Base-by-base conservation (phyloP, 2,888 invertebrate species). In the Plagodis pulveraria region DNA sequence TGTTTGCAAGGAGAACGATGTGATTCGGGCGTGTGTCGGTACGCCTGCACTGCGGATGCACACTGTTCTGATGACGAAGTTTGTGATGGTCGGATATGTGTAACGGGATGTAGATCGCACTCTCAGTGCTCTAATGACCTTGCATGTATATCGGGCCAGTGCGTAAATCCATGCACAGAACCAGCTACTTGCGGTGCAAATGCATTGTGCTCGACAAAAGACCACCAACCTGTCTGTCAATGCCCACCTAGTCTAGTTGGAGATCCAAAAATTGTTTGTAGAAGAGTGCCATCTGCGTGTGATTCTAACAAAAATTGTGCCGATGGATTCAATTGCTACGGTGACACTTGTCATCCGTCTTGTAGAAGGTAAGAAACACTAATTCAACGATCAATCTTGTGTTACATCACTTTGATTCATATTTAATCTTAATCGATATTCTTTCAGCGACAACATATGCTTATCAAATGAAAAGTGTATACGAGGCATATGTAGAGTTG, bases 21-120 rank as follows among this genome's bases (percentile, higher is more conserved):
- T 71, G 86, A 89, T 71, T 80, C 91, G 70, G 97, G 97, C 52
- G 94, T 97, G 5, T 98, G 98, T 77, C 96, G 96, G 69, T 96
- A 97, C 0, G 93, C 97, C 2, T 98, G 98, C 74, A 94, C 97
- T 50, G 94, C 95, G 53, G 97, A 98, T 77, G 96, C 96, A 67
- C 98, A 98, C 77, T 98, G 98, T 73, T 94, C 96, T 51, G 96
- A 95, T 70, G 97, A 96, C 41, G 98, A 98, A 88, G 95, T 98
- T 53, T 98, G 98, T 75, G 95, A 97, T 77, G 96, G 96, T 34
- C 91, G 97, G 35, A 94, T 96, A 58, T 98, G 98, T 78, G 87
- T 94, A 8, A 93, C 94, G 43, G 98, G 98, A 46, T 98, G 98
- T 80, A 94, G 97, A 76, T 95, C 96, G 7, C 95, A 97, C 81